Base-by-base conservation (phyloP, 2,888 invertebrate species). In the Pachymerium ferrugineum region DNA sequence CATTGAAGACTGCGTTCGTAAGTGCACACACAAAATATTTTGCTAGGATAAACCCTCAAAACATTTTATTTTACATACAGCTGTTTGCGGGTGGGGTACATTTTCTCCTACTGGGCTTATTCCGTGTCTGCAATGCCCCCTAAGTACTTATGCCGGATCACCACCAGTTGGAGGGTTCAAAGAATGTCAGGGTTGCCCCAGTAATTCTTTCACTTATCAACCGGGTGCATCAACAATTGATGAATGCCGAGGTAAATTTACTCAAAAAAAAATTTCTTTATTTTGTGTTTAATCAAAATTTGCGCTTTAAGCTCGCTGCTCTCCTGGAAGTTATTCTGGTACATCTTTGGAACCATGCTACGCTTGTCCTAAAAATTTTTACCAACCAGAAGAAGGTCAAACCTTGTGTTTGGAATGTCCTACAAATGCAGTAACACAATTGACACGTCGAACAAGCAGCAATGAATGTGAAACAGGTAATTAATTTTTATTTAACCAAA, bases 11-110 rank as follows among this genome's bases (percentile, higher is more conserved):
- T 96, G 95, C 80, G 87, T 95, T 72, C 95, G 78, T 78, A 76
- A 75, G 77, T 77, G 19, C 1, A 72, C 1, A 1, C 1, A 33
- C 4, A 5, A 62, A 62, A 62, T 22, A 30, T 29, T 29, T 29
- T 68, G 6, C 14, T 30, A 14, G 22, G 22, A 29, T 4, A 8
- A 33, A 22, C 6, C 19, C n/a, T 35, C 6, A 38, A 16, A 16
- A 33, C 33, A 19, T 29, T 29, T 30, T 30, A 8, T 70, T 74
- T 68, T 68, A 69, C 31, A 68, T 54, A 3, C 75, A 81, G 81
- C 97, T 0, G 95, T 96, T 12, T 97, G 97, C 80, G 97, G 97
- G 22, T 95, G 91, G 80, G 97, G 97, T 75, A 97, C 96, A 25
- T 97, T 94, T 82, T 96, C 95, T 1, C 94, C 94, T 67, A 95